A percentile compares a stretch with the other conserved stretches of the same genome.
Evolutionary conservation across 2,888 invertebrate species (phyloP).

Genomic region (Eudemis profundana): DNA sequence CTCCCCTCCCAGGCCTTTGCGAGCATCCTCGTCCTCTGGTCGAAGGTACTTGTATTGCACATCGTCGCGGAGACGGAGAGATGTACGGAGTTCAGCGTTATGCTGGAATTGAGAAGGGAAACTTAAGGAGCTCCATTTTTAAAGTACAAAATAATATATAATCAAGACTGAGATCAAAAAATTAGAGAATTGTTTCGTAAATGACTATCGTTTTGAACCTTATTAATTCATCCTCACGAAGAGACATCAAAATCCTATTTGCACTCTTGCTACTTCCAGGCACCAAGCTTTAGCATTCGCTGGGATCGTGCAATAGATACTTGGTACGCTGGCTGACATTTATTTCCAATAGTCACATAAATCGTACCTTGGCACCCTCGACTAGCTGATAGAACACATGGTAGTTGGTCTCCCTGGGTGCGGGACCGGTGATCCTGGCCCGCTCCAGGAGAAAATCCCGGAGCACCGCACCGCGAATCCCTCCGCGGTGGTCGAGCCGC

Average conservation of each 20-base stretch:
- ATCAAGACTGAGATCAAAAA: too few relatives aligned
- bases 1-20: slow-evolving; percentile 68
- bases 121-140: neutral
- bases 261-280: too few relatives aligned
- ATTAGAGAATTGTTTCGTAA: too few relatives aligned
- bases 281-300: too few relatives aligned
- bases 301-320: too few relatives aligned
- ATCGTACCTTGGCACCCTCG: slow-evolving; percentile 90
- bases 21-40: slow-evolving; percentile 88
- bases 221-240: too few relatives aligned
- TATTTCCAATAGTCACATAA: neutral
- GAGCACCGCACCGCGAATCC: slow-evolving; percentile 96
- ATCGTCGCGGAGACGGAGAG: slow-evolving; percentile 90
- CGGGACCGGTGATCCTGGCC: slow-evolving; percentile 95
- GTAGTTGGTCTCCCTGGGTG: slow-evolving; percentile 94
- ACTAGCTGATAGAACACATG: slow-evolving; percentile 97
- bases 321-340: too few relatives aligned
- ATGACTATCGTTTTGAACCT: too few relatives aligned
- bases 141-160: too few relatives aligned
- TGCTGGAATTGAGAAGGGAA: slow-evolving; percentile 69
- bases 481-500: slow-evolving; percentile 94
- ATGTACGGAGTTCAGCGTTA: slow-evolving; percentile 90
- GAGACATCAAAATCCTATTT: too few relatives aligned
- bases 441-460: slow-evolving; percentile 96
- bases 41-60: slow-evolving; percentile 93